Conservation (phyloP, 1,140 invertebrate genomes). For the Maconellicoccus hirsutus region DNA sequence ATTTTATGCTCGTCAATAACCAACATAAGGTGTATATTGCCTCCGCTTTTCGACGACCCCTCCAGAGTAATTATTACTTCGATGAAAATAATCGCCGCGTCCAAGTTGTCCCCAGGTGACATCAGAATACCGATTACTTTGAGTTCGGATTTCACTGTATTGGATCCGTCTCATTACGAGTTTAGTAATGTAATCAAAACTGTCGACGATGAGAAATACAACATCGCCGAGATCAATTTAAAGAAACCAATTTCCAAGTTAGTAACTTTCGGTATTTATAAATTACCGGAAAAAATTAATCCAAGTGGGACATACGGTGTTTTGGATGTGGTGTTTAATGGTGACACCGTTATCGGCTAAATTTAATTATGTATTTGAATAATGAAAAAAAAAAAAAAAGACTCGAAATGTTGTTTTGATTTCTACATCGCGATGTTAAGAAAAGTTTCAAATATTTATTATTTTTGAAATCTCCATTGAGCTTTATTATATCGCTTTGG, state of each 20-base stretch:
- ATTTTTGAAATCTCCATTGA: too few relatives aligned
- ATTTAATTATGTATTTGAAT: too few relatives aligned
- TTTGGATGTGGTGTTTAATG: background rate
- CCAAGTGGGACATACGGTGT: background rate
- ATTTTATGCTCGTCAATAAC: background rate
- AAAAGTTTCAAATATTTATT: too few relatives aligned
- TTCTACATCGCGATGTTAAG: too few relatives aligned
- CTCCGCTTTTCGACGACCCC: background rate
- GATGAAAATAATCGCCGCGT: background rate
- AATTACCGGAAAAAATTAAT: constrained; percentile 10
- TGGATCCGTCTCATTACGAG: background rate
- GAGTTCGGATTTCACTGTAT: background rate
- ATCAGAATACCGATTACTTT: constrained; percentile 1
- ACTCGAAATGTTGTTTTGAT: too few relatives aligned
- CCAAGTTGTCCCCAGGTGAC: background rate
- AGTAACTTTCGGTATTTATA: background rate
- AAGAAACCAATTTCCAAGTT: background rate
- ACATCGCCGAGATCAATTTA: constrained; percentile 3
- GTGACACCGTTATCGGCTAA: background rate
- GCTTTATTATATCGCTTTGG: too few relatives aligned
- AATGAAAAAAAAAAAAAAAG: too few relatives aligned
- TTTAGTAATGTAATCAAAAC: background rate
- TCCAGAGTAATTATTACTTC: background rate
- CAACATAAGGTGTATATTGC: background rate
- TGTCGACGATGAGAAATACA: background rate